Conservation (phyloP, 2,888 invertebrate species). For the Muscina levida region DNA sequence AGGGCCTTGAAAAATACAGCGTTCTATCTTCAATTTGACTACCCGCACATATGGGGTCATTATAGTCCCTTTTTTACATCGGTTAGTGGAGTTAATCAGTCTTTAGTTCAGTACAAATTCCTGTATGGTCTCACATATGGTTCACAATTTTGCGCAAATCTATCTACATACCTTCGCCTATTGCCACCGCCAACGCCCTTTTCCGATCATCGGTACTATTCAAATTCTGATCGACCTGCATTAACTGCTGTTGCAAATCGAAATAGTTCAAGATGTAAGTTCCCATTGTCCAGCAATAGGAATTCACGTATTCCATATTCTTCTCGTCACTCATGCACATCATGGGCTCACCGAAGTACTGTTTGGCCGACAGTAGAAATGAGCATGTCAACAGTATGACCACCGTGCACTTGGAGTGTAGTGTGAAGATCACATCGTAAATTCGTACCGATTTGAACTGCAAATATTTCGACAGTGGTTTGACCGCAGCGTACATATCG, state of each 20-base stretch:
- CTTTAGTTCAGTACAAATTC: too few relatives aligned
- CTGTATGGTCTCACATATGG: too few relatives aligned
- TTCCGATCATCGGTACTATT: slow-evolving; percentile 10
- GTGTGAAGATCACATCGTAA: slow-evolving; percentile 88
- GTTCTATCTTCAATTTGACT: too few relatives aligned
- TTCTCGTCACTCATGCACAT: slow-evolving; percentile 84
- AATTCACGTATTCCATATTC: slow-evolving; percentile 84
- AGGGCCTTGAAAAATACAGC: too few relatives aligned
- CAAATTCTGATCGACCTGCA: slow-evolving; percentile 41
- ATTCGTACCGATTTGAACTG: slow-evolving; percentile 85
- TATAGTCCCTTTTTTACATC: too few relatives aligned
- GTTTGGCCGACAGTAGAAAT: slow-evolving; percentile 88
- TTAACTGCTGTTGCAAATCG: slow-evolving; percentile 48
- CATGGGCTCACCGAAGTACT: slow-evolving; percentile 93
- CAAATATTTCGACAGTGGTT: slow-evolving; percentile 82
- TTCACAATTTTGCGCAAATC: too few relatives aligned
- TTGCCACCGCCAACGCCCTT: slow-evolving; percentile 69
- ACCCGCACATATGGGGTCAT: too few relatives aligned
- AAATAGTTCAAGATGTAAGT: slow-evolving; percentile 82
- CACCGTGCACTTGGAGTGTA: slow-evolving; percentile 87
- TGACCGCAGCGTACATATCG: slow-evolving; percentile 84
- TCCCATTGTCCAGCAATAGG: slow-evolving; percentile 90
- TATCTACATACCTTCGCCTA: slow-evolving; percentile 79
- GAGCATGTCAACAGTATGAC: slow-evolving; percentile 87
- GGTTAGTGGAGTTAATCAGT: too few relatives aligned